These are phyloP conservation scores for Hydrozoanthus tunicans DNA, from an alignment of 64 coral and sea anemone genomes.

Conservation along the genomic window DNA sequence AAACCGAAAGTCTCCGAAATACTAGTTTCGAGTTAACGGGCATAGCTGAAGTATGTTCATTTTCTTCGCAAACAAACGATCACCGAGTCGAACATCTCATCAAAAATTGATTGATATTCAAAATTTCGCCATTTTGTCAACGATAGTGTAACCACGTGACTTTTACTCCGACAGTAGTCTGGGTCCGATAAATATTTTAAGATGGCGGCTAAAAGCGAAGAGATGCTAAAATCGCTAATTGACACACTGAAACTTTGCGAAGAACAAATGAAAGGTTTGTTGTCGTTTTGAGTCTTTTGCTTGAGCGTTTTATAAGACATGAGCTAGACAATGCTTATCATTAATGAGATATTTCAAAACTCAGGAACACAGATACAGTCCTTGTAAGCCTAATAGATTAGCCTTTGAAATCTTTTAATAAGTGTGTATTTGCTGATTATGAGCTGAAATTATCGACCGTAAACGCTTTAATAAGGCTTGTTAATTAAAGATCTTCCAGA, in stretches of 20 bases:
- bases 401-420: no score
- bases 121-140: constrained; percentile 52
- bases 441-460: no score
- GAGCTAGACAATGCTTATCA: no score
- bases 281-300: neutral
- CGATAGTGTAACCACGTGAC: constrained; percentile 16
- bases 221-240: constrained; percentile 14
- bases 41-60: neutral
- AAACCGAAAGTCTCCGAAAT: neutral
- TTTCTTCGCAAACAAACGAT: constrained; percentile 26
- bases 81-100: constrained; percentile 6
- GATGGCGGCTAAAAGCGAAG: constrained; percentile 22
- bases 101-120: constrained; percentile 38
- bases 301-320: no score
- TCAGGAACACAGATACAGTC: no score
- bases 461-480: no score
- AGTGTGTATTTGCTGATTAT: no score
- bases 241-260: constrained; percentile 35
- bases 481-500: no score
- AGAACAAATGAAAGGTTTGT: constrained; percentile 52
- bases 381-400: no score
- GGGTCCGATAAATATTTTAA: neutral
- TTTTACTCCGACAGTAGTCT: neutral
- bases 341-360: no score
- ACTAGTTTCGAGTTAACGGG: neutral